phyloP scores from a whole-genome alignment of 2,888 invertebrate species.

The Xylophagus ater region DNA sequence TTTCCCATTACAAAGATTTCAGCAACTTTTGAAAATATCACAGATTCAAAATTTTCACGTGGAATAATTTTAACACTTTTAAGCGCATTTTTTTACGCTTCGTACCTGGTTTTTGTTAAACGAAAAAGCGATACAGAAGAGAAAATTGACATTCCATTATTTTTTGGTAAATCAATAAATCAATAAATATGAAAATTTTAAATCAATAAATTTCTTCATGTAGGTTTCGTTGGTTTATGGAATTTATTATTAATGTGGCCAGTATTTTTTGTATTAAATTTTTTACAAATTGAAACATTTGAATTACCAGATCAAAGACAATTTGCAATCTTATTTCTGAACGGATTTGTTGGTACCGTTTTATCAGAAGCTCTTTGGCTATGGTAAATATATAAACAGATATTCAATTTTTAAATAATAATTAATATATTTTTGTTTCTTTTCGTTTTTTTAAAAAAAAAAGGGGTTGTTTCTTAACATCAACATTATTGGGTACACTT shows the following conservation, averaged over 20 bases:
- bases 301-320: conserved; percentile 75
- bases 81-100: conserved; percentile 81
- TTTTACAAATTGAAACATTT: conserved; percentile 68
- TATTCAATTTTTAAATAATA: too few relatives aligned
- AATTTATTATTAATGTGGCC: conserved; percentile 84
- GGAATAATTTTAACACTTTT: conserved; percentile 73
- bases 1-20: too few relatives aligned
- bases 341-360: conserved; percentile 84
- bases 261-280: conserved; percentile 76
- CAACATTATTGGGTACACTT: conserved; percentile 77
- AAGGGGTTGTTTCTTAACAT: conserved; percentile 93
- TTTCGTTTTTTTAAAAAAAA: conserved; percentile 24
- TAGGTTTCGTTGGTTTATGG: conserved; percentile 89
- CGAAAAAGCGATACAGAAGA: conserved; percentile 84
- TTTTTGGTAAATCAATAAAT: conserved; percentile 72
- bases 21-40: too few relatives aligned
- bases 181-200: conserved; percentile 1
- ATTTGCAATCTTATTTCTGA: conserved; percentile 67
- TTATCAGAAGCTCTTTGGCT: conserved; percentile 87
- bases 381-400: conserved; percentile 56
- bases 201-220: too few relatives aligned
- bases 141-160: conserved; percentile 86
- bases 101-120: conserved; percentile 78
- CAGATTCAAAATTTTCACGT: conserved; percentile 58
- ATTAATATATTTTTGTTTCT: too few relatives aligned